A percentile compares a stretch with the other conserved stretches of the same genome.
phyloP scores from a whole-genome alignment of 2,113 vertebrate species.

The Colaptes auratus region DNA sequence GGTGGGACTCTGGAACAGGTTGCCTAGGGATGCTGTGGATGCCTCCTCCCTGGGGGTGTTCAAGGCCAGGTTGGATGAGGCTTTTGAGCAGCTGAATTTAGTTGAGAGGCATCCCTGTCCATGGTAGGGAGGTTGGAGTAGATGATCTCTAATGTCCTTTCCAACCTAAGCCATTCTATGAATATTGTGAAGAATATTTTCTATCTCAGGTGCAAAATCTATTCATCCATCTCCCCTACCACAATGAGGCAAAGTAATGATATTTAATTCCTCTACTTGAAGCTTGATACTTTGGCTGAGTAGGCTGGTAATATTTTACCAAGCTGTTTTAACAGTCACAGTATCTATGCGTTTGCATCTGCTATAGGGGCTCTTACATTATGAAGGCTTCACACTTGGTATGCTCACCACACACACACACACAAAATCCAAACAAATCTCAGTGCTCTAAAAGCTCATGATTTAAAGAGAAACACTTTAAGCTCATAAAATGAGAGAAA shows the following conservation, averaged over 20 bases:
- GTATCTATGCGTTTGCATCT: not conserved
- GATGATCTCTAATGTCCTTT: too few species aligned
- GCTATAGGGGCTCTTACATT: not conserved
- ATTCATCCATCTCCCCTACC: not conserved
- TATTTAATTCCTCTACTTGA: not conserved
- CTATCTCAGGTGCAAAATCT: not conserved
- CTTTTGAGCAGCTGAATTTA: too few species aligned
- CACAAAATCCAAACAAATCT: not conserved
- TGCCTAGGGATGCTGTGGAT: too few species aligned
- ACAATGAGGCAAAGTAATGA: not conserved
- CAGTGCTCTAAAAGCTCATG: not conserved
- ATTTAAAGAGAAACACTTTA: not conserved
- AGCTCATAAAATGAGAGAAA: not conserved
- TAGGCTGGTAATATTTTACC: not conserved
- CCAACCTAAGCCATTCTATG: too few species aligned
- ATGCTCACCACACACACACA: not conserved
- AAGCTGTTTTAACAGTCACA: not conserved
- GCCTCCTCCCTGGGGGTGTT: too few species aligned
- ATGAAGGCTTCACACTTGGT: not conserved
- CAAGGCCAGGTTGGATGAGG: too few species aligned
- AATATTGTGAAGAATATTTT: not conserved
- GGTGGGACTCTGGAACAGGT: too few species aligned
- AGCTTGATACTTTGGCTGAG: not conserved
- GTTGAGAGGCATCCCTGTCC: too few species aligned
- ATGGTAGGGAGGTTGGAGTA: too few species aligned